phyloP scores from a whole-genome alignment of 2,113 vertebrate species.

The Platysternon megacephalum region DNA sequence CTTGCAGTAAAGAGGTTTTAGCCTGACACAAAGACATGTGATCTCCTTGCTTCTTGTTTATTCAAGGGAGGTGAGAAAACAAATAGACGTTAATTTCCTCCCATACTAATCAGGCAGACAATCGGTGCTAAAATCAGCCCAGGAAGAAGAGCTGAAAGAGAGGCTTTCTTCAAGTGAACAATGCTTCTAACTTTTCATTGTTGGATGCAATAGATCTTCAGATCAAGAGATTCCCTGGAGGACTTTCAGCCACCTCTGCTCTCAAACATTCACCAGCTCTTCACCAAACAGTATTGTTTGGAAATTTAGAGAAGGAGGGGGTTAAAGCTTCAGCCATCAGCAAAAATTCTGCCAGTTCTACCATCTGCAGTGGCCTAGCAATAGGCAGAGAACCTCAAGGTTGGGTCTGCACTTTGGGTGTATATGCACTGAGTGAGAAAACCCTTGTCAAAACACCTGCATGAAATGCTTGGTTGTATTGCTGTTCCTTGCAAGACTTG shows the following conservation, averaged over 20 bases:
- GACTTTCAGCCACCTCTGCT: background rate
- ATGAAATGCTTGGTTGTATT: background rate
- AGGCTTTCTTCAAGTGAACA: background rate
- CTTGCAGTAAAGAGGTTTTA: slow-evolving; percentile 18
- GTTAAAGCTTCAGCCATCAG: background rate
- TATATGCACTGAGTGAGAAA: background rate
- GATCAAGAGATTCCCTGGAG: background rate
- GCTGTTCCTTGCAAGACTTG: background rate
- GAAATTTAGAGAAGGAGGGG: background rate
- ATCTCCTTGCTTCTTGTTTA: background rate
- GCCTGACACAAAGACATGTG: background rate
- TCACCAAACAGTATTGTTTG: background rate
- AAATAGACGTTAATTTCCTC: background rate
- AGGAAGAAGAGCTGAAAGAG: background rate
- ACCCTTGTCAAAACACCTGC: background rate
- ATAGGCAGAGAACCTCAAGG: background rate
- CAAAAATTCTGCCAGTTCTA: background rate
- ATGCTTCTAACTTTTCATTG: background rate
- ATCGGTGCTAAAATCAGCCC: background rate
- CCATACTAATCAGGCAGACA: background rate
- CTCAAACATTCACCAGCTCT: background rate
- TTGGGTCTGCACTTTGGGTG: background rate
- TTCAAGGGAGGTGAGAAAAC: slow-evolving; percentile 8
- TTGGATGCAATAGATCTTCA: background rate
- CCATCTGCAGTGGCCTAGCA: background rate